These are phyloP conservation scores for Ptilorrhoa leucosticta DNA, from an alignment of 2,113 vertebrate species.

Conservation along the genomic window DNA sequence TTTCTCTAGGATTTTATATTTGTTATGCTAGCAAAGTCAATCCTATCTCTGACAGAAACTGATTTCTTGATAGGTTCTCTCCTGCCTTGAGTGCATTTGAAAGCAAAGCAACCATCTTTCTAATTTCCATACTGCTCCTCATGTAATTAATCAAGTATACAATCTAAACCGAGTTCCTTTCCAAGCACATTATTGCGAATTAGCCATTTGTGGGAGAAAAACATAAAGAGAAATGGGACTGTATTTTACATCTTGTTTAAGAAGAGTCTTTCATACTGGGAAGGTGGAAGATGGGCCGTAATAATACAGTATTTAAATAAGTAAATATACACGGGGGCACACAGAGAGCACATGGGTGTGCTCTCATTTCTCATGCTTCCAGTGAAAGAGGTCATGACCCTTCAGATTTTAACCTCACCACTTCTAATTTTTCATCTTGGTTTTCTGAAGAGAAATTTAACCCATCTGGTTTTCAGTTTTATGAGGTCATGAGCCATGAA, in stretches of 20 bases:
- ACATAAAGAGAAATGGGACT: not conserved
- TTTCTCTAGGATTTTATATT: constrained; percentile 37
- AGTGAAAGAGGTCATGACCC: constrained; percentile 21
- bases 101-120: not conserved
- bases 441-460: constrained; percentile 1
- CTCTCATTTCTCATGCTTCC: not conserved
- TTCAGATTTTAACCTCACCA: not conserved
- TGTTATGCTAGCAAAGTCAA: constrained; percentile 29
- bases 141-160: constrained; percentile 42
- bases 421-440: constrained; percentile 7
- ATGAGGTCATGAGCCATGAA: not conserved
- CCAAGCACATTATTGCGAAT: not conserved
- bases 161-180: constrained; percentile 6
- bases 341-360: not conserved
- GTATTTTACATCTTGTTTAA: constrained; percentile 1
- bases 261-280: not conserved
- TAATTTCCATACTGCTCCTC: constrained; percentile 11
- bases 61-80: constrained; percentile 14
- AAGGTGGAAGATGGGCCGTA: not conserved
- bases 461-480: constrained; percentile 36
- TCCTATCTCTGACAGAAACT: not conserved
- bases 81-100: not conserved
- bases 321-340: not conserved
- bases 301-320: not conserved
- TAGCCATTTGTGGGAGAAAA: not conserved